Evolutionary conservation across 2,113 vertebrate genomes (phyloP).

Genomic region (Hypanus sabinus): DNA sequence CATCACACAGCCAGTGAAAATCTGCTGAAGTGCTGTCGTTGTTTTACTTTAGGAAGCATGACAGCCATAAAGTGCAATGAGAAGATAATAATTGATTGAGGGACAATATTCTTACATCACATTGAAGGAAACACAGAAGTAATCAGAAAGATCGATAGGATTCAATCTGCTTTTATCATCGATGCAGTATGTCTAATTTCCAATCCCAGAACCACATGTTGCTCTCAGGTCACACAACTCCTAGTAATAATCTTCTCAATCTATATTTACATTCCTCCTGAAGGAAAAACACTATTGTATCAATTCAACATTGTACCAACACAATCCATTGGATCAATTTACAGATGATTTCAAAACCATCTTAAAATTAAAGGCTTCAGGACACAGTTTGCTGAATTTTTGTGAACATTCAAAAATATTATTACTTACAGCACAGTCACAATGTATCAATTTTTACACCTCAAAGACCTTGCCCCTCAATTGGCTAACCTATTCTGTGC

Average conservation of each 20-base stretch:
- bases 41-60: neutral
- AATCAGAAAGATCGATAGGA: neutral
- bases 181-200: neutral
- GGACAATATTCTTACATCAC: neutral
- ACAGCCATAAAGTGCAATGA: neutral
- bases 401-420: slow-evolving; percentile 8
- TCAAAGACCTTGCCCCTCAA: neutral
- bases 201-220: neutral
- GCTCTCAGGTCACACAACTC: neutral
- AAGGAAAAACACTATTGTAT: neutral
- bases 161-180: too few relatives aligned
- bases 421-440: neutral
- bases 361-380: neutral
- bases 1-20: neutral
- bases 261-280: neutral
- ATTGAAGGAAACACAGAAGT: neutral
- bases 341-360: neutral
- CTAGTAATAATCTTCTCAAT: neutral
- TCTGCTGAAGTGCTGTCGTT: neutral
- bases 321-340: neutral
- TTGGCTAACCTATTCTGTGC: neutral
- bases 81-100: neutral
- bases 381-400: neutral
- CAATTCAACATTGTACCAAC: neutral
- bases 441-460: neutral